A percentile compares a stretch with the other conserved stretches of the same genome.
phyloP scores from a whole-genome alignment of 2,888 invertebrate genomes.

The Tetragonisca angustula region DNA sequence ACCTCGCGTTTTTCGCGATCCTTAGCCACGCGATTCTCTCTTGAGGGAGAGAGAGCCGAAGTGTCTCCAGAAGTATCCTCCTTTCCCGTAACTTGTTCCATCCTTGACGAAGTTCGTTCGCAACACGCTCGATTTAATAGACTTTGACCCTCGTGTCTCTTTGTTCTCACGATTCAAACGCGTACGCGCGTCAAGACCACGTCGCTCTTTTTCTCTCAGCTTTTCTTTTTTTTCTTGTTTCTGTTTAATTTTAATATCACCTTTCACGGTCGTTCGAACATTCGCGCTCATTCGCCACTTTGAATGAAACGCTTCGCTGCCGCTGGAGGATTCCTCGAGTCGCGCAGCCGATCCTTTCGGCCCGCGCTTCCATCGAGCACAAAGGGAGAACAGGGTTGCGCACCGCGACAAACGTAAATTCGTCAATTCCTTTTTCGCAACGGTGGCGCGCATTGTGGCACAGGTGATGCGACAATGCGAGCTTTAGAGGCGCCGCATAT shows the following conservation, averaged over 20 bases:
- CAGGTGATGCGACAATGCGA: constrained; percentile 50
- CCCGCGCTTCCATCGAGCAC: neutral
- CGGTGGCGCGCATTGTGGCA: constrained; percentile 31
- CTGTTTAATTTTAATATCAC: neutral
- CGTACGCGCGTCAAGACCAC: neutral
- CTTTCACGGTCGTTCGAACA: constrained; percentile 13
- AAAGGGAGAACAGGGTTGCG: constrained; percentile 12
- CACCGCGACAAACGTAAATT: constrained; percentile 31
- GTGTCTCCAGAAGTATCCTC: constrained; percentile 11
- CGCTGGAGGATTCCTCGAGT: constrained; percentile 24
- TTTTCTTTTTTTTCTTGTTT: too few species aligned
- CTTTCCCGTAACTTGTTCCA: constrained; percentile 19
- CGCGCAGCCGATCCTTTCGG: constrained; percentile 5
- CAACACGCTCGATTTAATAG: neutral
- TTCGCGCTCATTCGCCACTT: neutral
- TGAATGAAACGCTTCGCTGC: constrained; percentile 2
- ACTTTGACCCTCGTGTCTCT: neutral
- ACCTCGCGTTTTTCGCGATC: constrained; percentile 51
- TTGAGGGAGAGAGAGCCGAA: too few species aligned
- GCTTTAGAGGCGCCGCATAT: constrained; percentile 61
- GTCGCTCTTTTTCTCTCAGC: neutral
- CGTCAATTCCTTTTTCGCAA: constrained; percentile 45
- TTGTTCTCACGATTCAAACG: neutral
- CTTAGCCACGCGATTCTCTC: neutral
- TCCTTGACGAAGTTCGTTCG: neutral